Conservation (phyloP, 2,888 invertebrate species). For the Ophion obscuratus region DNA sequence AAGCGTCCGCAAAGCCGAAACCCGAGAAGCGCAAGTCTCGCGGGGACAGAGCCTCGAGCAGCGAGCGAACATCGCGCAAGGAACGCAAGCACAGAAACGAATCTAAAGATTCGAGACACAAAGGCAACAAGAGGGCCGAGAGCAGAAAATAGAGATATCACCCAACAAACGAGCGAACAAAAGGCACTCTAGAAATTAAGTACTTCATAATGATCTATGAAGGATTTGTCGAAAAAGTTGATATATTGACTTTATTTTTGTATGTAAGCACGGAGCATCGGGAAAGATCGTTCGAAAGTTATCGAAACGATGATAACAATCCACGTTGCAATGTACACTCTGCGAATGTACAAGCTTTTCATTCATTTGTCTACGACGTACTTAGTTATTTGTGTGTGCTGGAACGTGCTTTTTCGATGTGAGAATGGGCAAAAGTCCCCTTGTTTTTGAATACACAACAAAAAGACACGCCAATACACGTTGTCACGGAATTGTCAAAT, state of each 20-base stretch:
- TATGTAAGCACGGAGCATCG: constrained; percentile 43
- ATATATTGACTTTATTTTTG: constrained; percentile 58
- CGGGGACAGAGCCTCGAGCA: constrained; percentile 19
- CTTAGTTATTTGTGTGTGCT: too few species aligned
- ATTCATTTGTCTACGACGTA: neutral
- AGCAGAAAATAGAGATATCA: constrained; percentile 23
- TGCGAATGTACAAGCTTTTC: constrained; percentile 5
- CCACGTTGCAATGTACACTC: constrained; percentile 45
- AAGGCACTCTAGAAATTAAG: constrained; percentile 27
- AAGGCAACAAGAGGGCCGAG: constrained; percentile 40
- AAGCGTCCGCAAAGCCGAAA: constrained; percentile 58
- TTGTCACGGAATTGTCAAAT: too few species aligned
- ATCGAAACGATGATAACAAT: constrained; percentile 32
- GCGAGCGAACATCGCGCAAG: constrained; percentile 29
- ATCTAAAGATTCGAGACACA: constrained; percentile 46
- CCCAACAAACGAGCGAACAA: neutral
- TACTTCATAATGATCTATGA: constrained; percentile 35
- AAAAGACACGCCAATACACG: too few species aligned
- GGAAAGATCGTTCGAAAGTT: neutral
- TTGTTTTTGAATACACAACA: too few species aligned
- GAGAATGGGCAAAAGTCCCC: too few species aligned
- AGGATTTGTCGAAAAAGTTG: constrained; percentile 39
- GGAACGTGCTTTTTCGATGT: too few species aligned
- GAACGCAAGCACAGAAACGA: constrained; percentile 46
- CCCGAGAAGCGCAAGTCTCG: constrained; percentile 55